A percentile compares a stretch with the other conserved stretches of the same genome.
phyloP scores from a whole-genome alignment of 2,797 vertebrate species.

The Eulemur mongoz region DNA sequence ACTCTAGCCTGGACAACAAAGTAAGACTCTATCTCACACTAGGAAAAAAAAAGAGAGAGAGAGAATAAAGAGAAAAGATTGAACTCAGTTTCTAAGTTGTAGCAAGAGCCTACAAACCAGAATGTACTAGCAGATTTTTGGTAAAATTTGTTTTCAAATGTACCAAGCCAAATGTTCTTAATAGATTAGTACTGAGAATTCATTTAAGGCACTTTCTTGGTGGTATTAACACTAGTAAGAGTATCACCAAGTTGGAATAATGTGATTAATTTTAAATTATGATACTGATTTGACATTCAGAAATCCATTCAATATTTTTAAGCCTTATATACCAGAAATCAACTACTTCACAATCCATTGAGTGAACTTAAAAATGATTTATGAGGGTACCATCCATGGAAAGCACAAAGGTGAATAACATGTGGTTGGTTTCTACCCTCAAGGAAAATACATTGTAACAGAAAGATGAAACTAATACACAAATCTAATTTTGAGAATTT shows the following conservation, averaged over 20 bases:
- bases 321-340: neutral
- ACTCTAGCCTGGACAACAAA: too few species aligned
- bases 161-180: neutral
- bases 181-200: neutral
- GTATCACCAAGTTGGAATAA: neutral
- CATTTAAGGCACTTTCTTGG: neutral
- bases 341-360: neutral
- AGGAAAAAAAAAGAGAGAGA: too few species aligned
- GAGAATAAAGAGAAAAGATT: neutral
- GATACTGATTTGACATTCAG: neutral
- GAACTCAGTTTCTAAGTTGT: neutral
- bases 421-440: neutral
- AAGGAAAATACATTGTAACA: neutral
- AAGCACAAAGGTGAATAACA: neutral
- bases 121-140: neutral
- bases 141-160: neutral
- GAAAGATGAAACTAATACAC: neutral
- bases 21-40: too few species aligned
- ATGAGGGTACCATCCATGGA: neutral
- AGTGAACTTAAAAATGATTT: neutral
- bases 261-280: slow-evolving; percentile 18
- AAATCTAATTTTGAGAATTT: neutral
- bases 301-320: neutral
- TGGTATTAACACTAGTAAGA: neutral
- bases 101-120: neutral